These are phyloP conservation scores for Mythimna albipuncta DNA, from an alignment of 2,888 invertebrate genomes.

Conservation along the genomic window DNA sequence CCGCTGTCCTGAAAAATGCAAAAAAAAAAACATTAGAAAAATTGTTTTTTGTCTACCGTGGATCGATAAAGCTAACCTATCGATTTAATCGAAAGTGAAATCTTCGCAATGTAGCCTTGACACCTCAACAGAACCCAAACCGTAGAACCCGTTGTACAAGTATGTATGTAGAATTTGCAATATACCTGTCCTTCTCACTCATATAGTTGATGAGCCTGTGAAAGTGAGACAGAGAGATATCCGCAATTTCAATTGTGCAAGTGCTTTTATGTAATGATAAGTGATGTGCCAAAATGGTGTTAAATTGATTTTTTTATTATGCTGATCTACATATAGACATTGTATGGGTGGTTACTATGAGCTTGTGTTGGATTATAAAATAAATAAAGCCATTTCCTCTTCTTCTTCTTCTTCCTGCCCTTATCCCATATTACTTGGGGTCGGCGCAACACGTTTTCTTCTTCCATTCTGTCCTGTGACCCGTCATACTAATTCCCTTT, in stretches of 20 bases:
- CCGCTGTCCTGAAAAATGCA: too few relatives aligned
- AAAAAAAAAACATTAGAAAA: too few relatives aligned
- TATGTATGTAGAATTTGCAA: conserved; percentile 28
- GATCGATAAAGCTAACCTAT: conserved; percentile 17
- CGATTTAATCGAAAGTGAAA: conserved; percentile 53
- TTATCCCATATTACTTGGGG: too few relatives aligned
- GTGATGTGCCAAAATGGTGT: conserved; percentile 17
- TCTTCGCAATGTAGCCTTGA: conserved; percentile 49
- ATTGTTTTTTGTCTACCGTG: too few relatives aligned
- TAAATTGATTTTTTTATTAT: conserved; percentile 6
- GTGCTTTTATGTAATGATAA: conserved; percentile 10
- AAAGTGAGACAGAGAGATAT: conserved; percentile 21
- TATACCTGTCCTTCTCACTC: conserved; percentile 23
- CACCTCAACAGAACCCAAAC: conserved; percentile 24
- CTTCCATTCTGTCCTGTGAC: too few relatives aligned
- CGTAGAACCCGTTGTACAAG: conserved; percentile 32
- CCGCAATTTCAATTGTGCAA: conserved; percentile 22
- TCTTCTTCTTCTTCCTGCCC: too few relatives aligned
- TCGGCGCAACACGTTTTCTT: too few relatives aligned
- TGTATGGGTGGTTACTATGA: too few relatives aligned
- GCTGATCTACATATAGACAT: background rate
- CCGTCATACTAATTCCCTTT: too few relatives aligned
- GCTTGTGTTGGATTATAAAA: too few relatives aligned
- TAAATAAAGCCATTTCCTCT: too few relatives aligned
- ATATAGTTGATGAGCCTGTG: background rate